A percentile compares a stretch with the other conserved stretches of the same genome.
These are phyloP conservation scores for Drosophila nebulosa DNA, from an alignment of 1,140 invertebrate species.

Conservation along the genomic window DNA sequence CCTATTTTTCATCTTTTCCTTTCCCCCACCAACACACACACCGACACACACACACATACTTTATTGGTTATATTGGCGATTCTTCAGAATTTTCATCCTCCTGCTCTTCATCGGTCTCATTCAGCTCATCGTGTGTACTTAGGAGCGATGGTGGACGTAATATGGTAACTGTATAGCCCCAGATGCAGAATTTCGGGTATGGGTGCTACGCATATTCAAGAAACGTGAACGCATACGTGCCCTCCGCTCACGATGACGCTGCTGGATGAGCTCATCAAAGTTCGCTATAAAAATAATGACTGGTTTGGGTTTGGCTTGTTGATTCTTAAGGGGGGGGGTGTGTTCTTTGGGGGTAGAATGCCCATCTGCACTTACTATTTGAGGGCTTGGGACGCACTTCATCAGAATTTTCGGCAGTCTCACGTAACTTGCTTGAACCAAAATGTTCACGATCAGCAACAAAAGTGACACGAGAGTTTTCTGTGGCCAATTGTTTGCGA, in stretches of 20 bases:
- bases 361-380: conserved; percentile 13
- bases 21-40: no score
- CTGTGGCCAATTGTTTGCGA: neutral
- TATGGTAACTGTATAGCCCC: conserved; percentile 49
- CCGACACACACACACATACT: no score
- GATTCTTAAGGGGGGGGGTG: no score
- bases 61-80: neutral
- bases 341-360: no score
- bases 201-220: conserved; percentile 36
- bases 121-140: neutral
- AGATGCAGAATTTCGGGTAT: neutral
- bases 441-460: neutral
- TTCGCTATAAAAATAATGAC: conserved; percentile 40
- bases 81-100: neutral
- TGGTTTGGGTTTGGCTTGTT: no score
- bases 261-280: conserved; percentile 56
- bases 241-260: conserved; percentile 41
- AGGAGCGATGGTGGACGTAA: conserved; percentile 38
- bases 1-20: conserved; percentile 13
- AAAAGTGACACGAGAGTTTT: neutral
- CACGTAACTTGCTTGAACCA: neutral
- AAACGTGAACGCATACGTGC: conserved; percentile 59
- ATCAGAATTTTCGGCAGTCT: neutral
- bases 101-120: neutral
- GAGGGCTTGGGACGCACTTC: neutral